phyloP scores from a whole-genome alignment of 2,113 vertebrate species.

The Gymnorhina tibicen region DNA sequence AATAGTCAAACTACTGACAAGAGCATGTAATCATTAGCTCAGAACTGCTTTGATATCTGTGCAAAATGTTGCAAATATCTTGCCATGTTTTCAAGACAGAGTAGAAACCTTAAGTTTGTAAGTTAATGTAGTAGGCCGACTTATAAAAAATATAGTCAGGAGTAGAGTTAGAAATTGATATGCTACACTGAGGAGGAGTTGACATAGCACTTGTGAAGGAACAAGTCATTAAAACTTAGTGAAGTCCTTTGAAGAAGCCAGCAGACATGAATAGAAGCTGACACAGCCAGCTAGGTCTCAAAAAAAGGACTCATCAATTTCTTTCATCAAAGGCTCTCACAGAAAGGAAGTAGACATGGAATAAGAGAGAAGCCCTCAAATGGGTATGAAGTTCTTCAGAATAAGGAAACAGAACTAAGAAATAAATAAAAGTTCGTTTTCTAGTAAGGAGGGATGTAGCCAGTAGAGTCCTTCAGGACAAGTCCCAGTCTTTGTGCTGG shows the following conservation, averaged over 20 bases:
- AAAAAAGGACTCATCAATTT: neutral
- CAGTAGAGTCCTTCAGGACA: neutral
- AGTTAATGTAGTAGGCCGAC: neutral
- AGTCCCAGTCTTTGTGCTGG: neutral
- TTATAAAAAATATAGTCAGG: neutral
- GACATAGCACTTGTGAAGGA: neutral
- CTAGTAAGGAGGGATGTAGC: neutral
- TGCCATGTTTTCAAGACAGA: neutral
- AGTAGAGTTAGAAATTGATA: neutral
- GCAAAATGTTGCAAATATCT: neutral
- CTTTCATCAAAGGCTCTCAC: neutral
- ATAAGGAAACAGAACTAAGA: neutral
- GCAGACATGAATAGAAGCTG: neutral
- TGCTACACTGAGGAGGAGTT: neutral
- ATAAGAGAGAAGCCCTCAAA: neutral
- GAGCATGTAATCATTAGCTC: neutral
- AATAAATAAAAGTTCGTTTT: neutral
- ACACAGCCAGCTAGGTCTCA: neutral
- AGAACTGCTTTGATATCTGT: neutral
- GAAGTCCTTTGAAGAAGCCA: conserved; percentile 2
- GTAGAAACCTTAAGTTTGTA: neutral
- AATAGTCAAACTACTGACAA: neutral
- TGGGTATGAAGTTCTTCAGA: neutral
- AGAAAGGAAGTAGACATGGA: neutral
- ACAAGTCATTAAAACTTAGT: neutral